A percentile compares a stretch with the other conserved stretches of the same genome.
These are phyloP conservation scores for Planiliza haematocheilus DNA, from an alignment of 2,113 vertebrate genomes.

Conservation along the genomic window DNA sequence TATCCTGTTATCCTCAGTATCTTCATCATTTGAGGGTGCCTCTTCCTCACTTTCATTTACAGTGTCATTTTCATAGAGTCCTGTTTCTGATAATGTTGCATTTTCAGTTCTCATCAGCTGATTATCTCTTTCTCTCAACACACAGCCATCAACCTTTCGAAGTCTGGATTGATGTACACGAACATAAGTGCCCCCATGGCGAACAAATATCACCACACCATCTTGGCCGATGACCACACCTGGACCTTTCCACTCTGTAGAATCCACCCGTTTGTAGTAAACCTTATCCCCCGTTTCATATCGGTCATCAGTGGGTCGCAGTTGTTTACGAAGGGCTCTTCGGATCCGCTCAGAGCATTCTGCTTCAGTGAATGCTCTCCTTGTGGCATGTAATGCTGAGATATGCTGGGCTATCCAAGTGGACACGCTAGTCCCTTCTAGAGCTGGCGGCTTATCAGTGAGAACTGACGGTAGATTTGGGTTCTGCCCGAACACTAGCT, in stretches of 20 bases:
- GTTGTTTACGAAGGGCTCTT: conserved; percentile 8
- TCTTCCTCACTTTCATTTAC: no score
- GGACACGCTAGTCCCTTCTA: conserved; percentile 33
- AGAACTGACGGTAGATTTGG: conserved; percentile 45
- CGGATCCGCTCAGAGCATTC: conserved; percentile 33
- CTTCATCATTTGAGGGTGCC: no score
- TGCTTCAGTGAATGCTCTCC: conserved; percentile 42
- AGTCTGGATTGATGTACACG: background rate
- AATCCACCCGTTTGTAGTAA: conserved; percentile 32
- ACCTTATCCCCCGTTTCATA: conserved; percentile 45
- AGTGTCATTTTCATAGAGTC: no score
- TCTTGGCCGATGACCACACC: conserved; percentile 52
- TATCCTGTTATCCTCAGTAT: no score
- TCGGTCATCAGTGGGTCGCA: conserved; percentile 19
- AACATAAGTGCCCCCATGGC: conserved; percentile 18
- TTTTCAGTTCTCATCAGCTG: no score
- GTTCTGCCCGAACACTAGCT: conserved; percentile 60
- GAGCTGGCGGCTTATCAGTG: conserved; percentile 28
- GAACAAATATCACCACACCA: no score
- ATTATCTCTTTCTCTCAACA: no score
- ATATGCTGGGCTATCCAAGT: conserved; percentile 26
- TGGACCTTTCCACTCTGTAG: conserved; percentile 37
- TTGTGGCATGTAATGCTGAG: conserved; percentile 28
- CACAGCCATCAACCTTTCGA: background rate
- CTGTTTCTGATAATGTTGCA: no score